A percentile compares a stretch with the other conserved stretches of the same genome.
Conservation (phyloP, 2,888 invertebrate species). For the Hypolimnas misippus region DNA sequence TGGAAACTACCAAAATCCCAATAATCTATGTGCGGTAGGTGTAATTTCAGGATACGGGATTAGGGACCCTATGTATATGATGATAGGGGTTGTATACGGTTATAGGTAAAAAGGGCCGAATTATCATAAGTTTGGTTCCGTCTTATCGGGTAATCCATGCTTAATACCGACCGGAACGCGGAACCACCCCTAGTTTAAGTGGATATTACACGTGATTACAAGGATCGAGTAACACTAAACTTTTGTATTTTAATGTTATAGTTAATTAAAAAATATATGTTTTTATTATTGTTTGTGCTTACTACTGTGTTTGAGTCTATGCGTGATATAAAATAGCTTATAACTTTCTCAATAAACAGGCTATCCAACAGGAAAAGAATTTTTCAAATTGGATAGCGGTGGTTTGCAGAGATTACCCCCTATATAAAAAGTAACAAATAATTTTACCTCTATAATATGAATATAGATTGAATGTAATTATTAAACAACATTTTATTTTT, state of each 20-base stretch:
- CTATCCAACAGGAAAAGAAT: too few species aligned
- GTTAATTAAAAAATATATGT: neutral
- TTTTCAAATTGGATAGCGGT: too few species aligned
- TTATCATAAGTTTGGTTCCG: constrained; percentile 78
- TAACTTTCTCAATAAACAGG: too few species aligned
- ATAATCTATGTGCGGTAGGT: constrained; percentile 7
- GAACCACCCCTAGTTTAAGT: constrained; percentile 41
- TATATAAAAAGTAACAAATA: too few species aligned
- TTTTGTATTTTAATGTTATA: neutral
- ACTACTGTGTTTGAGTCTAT: too few species aligned
- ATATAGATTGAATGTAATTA: too few species aligned
- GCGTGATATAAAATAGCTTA: too few species aligned
- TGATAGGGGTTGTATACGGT: constrained; percentile 13
- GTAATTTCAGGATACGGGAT: neutral
- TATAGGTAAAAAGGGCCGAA: constrained; percentile 55
- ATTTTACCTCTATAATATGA: too few species aligned
- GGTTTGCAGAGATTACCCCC: too few species aligned
- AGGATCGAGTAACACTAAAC: neutral
- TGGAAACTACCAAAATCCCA: constrained; percentile 16
- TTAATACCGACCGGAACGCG: constrained; percentile 56
- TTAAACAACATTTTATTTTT: too few species aligned
- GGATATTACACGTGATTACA: constrained; percentile 22
- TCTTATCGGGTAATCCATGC: constrained; percentile 56
- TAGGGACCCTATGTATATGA: constrained; percentile 6
- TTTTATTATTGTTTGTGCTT: neutral